These are phyloP conservation scores for Arothron firmamentum DNA, from an alignment of 2,113 vertebrate species.

Conservation along the genomic window DNA sequence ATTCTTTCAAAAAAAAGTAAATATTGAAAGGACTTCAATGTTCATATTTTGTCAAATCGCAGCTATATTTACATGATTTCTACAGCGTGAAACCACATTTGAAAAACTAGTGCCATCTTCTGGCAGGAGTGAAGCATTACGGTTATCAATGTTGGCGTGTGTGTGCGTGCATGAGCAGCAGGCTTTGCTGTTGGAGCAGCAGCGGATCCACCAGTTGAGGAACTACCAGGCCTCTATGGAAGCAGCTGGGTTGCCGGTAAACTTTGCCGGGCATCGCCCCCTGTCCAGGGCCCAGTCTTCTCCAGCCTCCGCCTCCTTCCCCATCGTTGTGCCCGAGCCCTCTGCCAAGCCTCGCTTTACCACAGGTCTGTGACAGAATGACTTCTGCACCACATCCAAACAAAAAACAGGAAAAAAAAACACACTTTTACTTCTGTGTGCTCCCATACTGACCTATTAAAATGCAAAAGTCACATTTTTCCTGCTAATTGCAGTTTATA, in stretches of 20 bases:
- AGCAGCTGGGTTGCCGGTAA: constrained; percentile 84
- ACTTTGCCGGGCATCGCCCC: constrained; percentile 84
- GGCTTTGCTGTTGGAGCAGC: constrained; percentile 91
- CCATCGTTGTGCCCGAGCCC: constrained; percentile 86
- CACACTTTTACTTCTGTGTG: background rate
- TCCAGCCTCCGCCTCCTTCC: constrained; percentile 89
- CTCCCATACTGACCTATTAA: constrained; percentile 13
- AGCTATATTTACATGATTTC: background rate
- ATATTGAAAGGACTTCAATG: background rate
- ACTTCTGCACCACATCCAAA: background rate
- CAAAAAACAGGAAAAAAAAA: background rate
- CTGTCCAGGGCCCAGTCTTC: constrained; percentile 95
- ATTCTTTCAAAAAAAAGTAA: background rate
- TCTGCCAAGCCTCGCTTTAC: constrained; percentile 89
- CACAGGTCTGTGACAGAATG: constrained; percentile 77
- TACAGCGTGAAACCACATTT: background rate
- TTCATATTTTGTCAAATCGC: background rate
- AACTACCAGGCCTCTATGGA: constrained; percentile 95
- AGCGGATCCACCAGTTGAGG: constrained; percentile 93
- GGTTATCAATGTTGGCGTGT: background rate
- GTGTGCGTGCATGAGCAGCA: constrained; percentile 74
- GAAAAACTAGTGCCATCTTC: constrained; percentile 41
- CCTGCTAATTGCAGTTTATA: constrained; percentile 19
- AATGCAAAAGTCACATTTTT: constrained; percentile 1
- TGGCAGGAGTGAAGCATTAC: constrained; percentile 24